Percentiles rank a stretch among this genome's conserved stretches.
Evolutionary conservation across 2,797 vertebrate species (phyloP).

Genomic region (Syngnathus acus): DNA sequence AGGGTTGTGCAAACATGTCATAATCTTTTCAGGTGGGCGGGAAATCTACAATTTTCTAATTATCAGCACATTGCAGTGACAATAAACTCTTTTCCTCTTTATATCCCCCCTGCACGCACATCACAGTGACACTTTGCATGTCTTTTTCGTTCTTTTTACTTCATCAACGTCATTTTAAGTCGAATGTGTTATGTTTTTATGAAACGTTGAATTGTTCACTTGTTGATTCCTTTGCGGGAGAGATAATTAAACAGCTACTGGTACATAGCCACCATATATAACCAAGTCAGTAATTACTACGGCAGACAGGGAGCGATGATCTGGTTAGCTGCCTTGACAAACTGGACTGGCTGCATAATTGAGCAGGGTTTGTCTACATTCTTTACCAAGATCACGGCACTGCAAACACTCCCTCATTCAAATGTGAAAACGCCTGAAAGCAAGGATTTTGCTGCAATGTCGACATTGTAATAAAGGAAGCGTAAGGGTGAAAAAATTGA

Average conservation of each 20-base stretch:
- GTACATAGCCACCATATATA: neutral
- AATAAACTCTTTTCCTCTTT: too few species aligned
- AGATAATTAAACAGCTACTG: neutral
- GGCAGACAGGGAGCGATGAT: neutral
- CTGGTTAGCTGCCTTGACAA: conserved; percentile 3
- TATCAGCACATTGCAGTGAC: too few species aligned
- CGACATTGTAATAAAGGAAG: neutral
- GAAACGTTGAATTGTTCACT: neutral
- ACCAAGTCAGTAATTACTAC: neutral
- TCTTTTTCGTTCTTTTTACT: neutral
- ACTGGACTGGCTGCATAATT: conserved; percentile 41
- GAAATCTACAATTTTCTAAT: neutral
- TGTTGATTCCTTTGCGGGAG: neutral
- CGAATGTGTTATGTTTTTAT: neutral
- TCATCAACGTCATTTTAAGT: neutral
- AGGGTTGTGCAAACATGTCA: neutral
- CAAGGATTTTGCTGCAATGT: neutral
- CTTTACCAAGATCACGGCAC: conserved; percentile 10
- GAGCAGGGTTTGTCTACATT: conserved; percentile 29
- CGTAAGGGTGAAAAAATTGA: neutral
- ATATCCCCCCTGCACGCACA: neutral
- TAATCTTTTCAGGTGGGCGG: neutral
- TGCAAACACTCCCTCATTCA: conserved; percentile 22
- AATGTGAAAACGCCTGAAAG: neutral
- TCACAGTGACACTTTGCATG: neutral